Evolutionary conservation across 92 coral and sea anemone species (phyloP), one percentile per base, ranked within the genome.

Genomic region (Porites evermanni): DNA sequence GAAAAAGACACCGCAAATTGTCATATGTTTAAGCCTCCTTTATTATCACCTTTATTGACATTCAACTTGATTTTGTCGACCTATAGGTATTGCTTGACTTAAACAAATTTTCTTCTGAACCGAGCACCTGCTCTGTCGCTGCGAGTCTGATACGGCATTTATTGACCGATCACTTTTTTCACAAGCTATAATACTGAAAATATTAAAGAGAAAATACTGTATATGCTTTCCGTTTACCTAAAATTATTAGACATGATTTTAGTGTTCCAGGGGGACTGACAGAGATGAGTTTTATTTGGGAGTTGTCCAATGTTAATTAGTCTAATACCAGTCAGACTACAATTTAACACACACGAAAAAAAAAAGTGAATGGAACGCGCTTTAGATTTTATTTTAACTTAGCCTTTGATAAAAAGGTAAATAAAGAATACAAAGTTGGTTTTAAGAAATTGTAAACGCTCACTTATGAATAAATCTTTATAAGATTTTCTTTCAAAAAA

Each of bases 11-110:
- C 23, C 29, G 75, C 51, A 81, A 32, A 70, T 70, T 70, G 64
- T 64, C 83, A 19, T 81, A 81, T 70, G 50, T 32, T n/a, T 19
- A 16, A 81, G 61, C 87, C 87, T 72, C 63, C 76, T 70, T 80
- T 69, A 29, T 82, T 82, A 82, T 47, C 61, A 2, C 64, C 69
- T n/a, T 51, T 61, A 56, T 81, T 71, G 78, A 82, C 60, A 72
- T 8, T 24, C 12, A 64, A 56, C 60, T 74, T 73, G 80, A 73
- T 73, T 21, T 53, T n/a, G 76, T 83, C 47, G 18, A 83, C 64
- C 80, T 83, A 19, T 73, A 51, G 79, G 80, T 66, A 65, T 50
- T 83, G 60, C 24, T 53, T 63, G 54, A 8, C 18, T 74, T 73
- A 63, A 83, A 60, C 63, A 83, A 83, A 51, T 83, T 83, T 74